Evolutionary conservation across 2,797 vertebrate genomes (phyloP).

Genomic region (Buceros bicornis): DNA sequence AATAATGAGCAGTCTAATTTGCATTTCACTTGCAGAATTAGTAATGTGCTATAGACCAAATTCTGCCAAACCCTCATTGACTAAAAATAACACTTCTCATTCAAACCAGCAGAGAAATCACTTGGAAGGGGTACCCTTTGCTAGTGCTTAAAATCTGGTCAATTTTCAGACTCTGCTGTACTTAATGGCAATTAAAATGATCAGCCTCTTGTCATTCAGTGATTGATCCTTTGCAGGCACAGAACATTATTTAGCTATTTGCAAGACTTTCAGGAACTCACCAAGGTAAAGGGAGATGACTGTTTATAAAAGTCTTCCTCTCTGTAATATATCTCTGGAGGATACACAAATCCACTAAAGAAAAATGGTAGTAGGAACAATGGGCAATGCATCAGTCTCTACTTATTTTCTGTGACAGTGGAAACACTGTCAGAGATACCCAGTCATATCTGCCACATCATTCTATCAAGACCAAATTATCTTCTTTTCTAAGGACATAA

Average conservation of each 20-base stretch:
- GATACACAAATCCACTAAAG: neutral
- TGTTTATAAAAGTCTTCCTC: neutral
- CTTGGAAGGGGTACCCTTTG: neutral
- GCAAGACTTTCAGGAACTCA: neutral
- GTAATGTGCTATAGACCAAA: neutral
- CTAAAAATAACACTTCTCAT: neutral
- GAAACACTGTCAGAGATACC: neutral
- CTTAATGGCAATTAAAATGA: neutral
- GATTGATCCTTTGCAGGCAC: neutral
- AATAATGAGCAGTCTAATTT: neutral
- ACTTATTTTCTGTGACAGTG: neutral
- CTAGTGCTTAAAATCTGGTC: neutral
- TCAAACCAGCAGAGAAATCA: neutral
- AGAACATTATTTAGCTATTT: neutral
- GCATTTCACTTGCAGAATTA: neutral
- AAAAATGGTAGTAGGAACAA: neutral
- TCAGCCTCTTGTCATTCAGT: neutral
- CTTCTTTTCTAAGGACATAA: neutral
- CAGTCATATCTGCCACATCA: neutral
- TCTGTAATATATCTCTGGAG: neutral
- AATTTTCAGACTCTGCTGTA: neutral
- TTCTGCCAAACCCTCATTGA: neutral
- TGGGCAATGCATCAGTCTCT: neutral
- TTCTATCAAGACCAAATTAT: neutral
- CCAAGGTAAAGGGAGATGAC: neutral